Percentiles rank a stretch among this genome's conserved stretches.
phyloP scores from a whole-genome alignment of 2,113 vertebrate genomes.

The Zingel zingel region DNA sequence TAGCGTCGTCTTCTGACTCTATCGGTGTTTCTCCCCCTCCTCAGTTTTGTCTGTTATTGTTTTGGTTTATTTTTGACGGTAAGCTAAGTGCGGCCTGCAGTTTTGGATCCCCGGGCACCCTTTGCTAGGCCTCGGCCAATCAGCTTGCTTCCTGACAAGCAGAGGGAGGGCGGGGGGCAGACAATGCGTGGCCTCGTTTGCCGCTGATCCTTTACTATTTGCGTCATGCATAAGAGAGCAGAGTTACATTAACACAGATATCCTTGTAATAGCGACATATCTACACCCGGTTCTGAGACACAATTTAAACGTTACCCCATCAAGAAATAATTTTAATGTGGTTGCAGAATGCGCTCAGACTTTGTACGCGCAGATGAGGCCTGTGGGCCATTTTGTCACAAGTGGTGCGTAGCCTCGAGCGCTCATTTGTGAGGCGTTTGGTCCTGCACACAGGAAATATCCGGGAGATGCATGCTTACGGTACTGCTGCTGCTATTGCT shows the following conservation, averaged over 20 bases:
- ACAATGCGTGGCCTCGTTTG: conserved; percentile 88
- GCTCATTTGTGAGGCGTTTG: conserved; percentile 46
- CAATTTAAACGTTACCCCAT: not conserved
- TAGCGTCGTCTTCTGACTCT: conserved; percentile 75
- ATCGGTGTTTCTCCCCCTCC: conserved; percentile 73
- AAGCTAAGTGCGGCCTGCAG: conserved; percentile 89
- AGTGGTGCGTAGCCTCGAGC: conserved; percentile 51
- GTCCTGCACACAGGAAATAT: conserved; percentile 35
- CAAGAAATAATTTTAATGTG: not conserved
- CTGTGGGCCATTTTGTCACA: conserved; percentile 81
- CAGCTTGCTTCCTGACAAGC: conserved; percentile 85
- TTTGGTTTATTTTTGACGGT: conserved; percentile 86
- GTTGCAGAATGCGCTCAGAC: conserved; percentile 13
- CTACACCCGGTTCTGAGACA: not conserved
- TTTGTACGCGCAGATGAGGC: conserved; percentile 67
- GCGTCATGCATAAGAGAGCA: conserved; percentile 85
- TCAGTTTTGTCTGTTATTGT: conserved; percentile 77
- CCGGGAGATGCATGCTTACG: conserved; percentile 9
- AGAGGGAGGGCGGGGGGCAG: conserved; percentile 84
- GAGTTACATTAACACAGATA: conserved; percentile 62
- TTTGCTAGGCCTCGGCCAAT: conserved; percentile 91
- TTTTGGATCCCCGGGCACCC: conserved; percentile 87
- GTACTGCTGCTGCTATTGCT: not conserved
- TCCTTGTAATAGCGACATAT: conserved; percentile 21
- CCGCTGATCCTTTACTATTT: conserved; percentile 83